Percentiles rank a stretch among this genome's conserved stretches.
phyloP scores from a whole-genome alignment of 2,888 invertebrate genomes.

The Drosophila pegasa region DNA sequence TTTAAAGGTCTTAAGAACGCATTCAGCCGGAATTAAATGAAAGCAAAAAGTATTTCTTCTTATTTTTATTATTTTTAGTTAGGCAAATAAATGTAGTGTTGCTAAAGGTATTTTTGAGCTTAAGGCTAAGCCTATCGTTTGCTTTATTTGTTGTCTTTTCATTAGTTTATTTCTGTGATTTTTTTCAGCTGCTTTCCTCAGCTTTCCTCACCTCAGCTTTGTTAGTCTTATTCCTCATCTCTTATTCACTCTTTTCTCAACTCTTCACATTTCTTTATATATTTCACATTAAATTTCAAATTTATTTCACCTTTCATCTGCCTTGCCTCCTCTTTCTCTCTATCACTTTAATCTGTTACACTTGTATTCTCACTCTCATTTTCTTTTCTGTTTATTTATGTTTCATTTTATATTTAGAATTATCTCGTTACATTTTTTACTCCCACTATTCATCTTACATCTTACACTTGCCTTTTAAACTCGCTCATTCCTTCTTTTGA shows the following conservation, averaged over 20 bases:
- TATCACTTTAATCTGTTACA: neutral
- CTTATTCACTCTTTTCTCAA: neutral
- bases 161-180: neutral
- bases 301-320: neutral
- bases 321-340: neutral
- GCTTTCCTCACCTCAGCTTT: neutral
- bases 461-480: neutral
- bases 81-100: neutral
- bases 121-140: neutral
- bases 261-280: no score
- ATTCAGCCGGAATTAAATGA: neutral
- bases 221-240: neutral
- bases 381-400: no score
- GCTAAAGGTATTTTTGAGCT: neutral
- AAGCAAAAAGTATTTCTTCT: neutral
- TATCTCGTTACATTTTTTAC: neutral
- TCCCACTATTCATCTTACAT: no score
- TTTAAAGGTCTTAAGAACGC: conserved; percentile 3
- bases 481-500: no score
- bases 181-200: neutral
- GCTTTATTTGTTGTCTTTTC: neutral
- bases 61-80: neutral
- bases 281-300: neutral
- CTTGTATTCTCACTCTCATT: neutral
- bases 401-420: neutral